A percentile compares a stretch with the other conserved stretches of the same genome.
Conservation (phyloP, 2,113 vertebrate species). For the Kobus ellipsiprymnus region DNA sequence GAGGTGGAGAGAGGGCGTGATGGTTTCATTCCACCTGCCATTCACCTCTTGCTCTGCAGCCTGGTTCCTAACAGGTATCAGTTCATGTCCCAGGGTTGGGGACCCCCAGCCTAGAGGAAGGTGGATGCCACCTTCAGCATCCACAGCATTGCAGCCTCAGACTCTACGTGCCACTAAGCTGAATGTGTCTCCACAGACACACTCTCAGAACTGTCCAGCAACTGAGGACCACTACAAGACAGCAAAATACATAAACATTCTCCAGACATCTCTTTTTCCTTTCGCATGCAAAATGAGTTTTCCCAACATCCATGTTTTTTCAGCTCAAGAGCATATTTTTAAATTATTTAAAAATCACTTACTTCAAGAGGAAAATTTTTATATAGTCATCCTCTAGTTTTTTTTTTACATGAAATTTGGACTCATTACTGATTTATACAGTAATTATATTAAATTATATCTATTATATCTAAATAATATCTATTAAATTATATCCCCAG, state of each 20-base stretch:
- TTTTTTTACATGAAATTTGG: slow-evolving; percentile 42
- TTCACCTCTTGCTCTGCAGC: not conserved
- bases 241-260: slow-evolving; percentile 33
- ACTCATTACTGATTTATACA: slow-evolving; percentile 67
- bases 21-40: not conserved
- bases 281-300: slow-evolving; percentile 68
- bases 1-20: not conserved
- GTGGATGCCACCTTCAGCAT: slow-evolving; percentile 84
- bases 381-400: slow-evolving; percentile 51
- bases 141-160: slow-evolving; percentile 79
- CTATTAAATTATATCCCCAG: slow-evolving; percentile 69
- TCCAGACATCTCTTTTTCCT: slow-evolving; percentile 45
- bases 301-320: slow-evolving; percentile 56
- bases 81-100: not conserved
- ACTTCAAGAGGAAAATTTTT: slow-evolving; percentile 69
- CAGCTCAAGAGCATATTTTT: slow-evolving; percentile 76
- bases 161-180: slow-evolving; percentile 84
- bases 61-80: not conserved
- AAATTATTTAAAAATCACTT: slow-evolving; percentile 69
- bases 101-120: slow-evolving; percentile 82
- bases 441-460: slow-evolving; percentile 60
- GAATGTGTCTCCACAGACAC: slow-evolving; percentile 74
- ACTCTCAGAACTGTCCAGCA: slow-evolving; percentile 63
- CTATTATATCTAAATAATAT: not conserved
- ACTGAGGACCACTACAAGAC: slow-evolving; percentile 63